Conservation (phyloP, 2,113 vertebrate genomes). For the Erythrocercus mccallii region DNA sequence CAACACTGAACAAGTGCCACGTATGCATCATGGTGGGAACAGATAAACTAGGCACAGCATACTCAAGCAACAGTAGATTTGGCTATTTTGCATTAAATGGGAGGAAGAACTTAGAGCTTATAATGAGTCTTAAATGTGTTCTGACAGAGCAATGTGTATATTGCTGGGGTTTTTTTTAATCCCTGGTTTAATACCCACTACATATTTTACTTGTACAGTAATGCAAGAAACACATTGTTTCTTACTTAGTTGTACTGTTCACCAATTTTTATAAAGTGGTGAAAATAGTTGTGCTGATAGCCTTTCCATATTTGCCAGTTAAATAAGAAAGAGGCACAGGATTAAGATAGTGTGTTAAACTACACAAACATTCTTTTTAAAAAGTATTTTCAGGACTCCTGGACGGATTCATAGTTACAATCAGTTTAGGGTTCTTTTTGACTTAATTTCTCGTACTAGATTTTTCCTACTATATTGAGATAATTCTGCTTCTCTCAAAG, state of each 20-base stretch:
- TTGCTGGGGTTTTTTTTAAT: not conserved
- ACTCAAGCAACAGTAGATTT: not conserved
- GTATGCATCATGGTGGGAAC: not conserved
- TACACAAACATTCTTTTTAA: not conserved
- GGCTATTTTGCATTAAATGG: not conserved
- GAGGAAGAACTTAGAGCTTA: not conserved
- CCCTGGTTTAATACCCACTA: not conserved
- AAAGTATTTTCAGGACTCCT: not conserved
- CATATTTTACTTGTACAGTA: not conserved
- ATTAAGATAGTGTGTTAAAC: not conserved
- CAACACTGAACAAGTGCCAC: not conserved
- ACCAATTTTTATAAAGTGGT: not conserved
- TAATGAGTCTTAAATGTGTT: not conserved
- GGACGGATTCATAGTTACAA: not conserved
- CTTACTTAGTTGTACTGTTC: not conserved
- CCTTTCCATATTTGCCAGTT: not conserved
- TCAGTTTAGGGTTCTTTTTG: accelerated
- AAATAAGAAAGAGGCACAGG: not conserved
- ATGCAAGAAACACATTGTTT: not conserved
- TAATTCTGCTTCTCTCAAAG: not conserved
- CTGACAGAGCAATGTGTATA: not conserved
- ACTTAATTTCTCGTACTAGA: not conserved
- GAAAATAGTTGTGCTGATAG: not conserved
- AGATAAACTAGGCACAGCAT: not conserved
- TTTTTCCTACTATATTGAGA: not conserved